phyloP scores from a whole-genome alignment of 1,140 invertebrate species.

The Atta texana region DNA sequence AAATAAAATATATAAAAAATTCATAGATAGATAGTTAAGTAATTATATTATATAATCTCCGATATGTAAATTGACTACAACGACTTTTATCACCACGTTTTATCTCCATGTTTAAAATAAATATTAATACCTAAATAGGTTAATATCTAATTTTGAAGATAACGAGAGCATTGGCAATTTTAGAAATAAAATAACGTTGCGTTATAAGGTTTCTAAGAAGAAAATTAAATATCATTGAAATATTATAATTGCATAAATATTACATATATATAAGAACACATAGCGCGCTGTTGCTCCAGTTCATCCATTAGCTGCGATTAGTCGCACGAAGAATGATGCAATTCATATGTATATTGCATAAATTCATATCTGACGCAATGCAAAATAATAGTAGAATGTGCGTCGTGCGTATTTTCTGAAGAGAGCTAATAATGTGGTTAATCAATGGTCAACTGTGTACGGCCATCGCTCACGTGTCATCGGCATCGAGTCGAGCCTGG shows the following conservation, averaged over 20 bases:
- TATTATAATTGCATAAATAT: neutral
- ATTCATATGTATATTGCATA: neutral
- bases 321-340: neutral
- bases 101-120: neutral
- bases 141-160: neutral
- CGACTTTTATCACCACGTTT: too few species aligned
- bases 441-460: constrained; percentile 72
- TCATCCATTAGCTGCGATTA: neutral
- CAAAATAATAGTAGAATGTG: constrained; percentile 25
- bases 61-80: neutral
- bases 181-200: neutral
- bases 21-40: neutral
- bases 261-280: neutral
- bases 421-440: constrained; percentile 71
- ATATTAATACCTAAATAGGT: neutral
- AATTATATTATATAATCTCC: neutral
- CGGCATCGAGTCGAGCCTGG: constrained; percentile 71
- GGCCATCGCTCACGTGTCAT: constrained; percentile 80
- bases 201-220: neutral
- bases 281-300: too few species aligned
- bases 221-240: neutral
- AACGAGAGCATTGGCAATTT: neutral
- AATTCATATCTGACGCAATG: constrained; percentile 12
- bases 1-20: neutral
- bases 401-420: constrained; percentile 43